Evolutionary conservation across 2,888 invertebrate genomes (phyloP), one percentile per base, ranked within the genome.

Genomic region (Tetramorium bicarinatum): DNA sequence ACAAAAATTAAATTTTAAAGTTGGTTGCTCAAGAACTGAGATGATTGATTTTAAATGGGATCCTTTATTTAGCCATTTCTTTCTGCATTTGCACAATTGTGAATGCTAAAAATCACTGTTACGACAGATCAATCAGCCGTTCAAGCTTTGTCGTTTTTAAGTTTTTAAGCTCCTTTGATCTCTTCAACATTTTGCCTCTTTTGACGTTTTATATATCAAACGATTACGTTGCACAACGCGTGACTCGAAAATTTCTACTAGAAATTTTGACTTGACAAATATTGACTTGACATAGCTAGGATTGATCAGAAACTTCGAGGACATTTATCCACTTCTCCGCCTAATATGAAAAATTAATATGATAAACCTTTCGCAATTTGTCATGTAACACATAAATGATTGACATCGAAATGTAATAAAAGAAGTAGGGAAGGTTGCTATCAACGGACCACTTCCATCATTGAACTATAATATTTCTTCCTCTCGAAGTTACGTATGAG

Each of bases 151-250:
- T 44, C 38, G 79, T 1, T n/a, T n/a, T n/a, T n/a, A n/a, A n/a
- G 25, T 49, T 80, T 71, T 38, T 47, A 34, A 71, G 47, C 13
- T 34, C 47, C 71, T 80, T 80, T 80, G 59, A 80, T 71, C 56
- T 71, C 11, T 49, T 62, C 64, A 21, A 25, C 64, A 8, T 80
- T 71, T 47, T 18, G 13, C 21, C 21, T 59, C 54, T 18, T 25
- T 7, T 11, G 47, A 71, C 11, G 34, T 25, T 71, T 52, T 71
- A 38, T 71, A 80, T 71, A 59, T 80, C 47, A 59, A 71, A 61
- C 25, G 59, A 47, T 59, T 44, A 44, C n/a, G 13, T 6, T 69
- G 54, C 59, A 18, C 41, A 56, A n/a, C 56, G 59, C 3, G n/a
- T 7, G 13, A 47, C 21, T 44, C 29, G 44, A 21, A 71, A 80